Evolutionary conservation across 92 coral and sea anemone genomes (phyloP), one percentile per base, ranked within the genome.

Genomic region (Heliopora coerulea): DNA sequence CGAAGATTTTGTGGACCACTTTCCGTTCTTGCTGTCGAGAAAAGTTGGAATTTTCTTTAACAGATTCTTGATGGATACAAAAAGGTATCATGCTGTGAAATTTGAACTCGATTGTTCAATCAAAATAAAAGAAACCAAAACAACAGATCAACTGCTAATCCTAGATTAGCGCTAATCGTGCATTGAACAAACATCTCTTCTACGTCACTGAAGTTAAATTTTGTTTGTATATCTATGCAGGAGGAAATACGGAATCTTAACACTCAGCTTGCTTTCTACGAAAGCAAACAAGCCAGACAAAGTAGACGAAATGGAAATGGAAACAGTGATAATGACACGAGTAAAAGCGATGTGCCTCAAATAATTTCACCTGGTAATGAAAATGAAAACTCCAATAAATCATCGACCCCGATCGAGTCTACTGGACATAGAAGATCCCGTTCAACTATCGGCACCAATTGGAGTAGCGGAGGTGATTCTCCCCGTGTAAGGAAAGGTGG

Each of bases 221-320:
- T 37, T 4, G 42, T 37, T 5, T 40, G 50, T 69, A 17, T 68
- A 24, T n/a, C 12, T 49, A 19, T 34, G 37, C 63, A 70, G 77
- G 77, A 70, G 20, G 77, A 70, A 70, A 54, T 70, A 2, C 61
- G 77, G 21, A 70, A 17, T 50, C 27, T 70, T 25, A 70, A 4
- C 24, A 63, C 63, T 8, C 32, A 54, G 30, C 77, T 70, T 4
- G 77, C 77, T 21, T 18, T 52, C 1, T 70, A 48, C 37, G 77
- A 70, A 34, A 70, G 23, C 60, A 70, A 70, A 70, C 28, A 4
- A 2, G 77, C 62, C 0, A 34, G 62, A 32, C 44, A 70, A 50
- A n/a, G 28, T 34, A 52, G 23, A 67, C 58, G 50, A 70, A 52
- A 52, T 48, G 63, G 23, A 17, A 52, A 63, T 63, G 24, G 32